phyloP scores from a whole-genome alignment of 2,113 vertebrate species.

The Sturnira hondurensis region DNA sequence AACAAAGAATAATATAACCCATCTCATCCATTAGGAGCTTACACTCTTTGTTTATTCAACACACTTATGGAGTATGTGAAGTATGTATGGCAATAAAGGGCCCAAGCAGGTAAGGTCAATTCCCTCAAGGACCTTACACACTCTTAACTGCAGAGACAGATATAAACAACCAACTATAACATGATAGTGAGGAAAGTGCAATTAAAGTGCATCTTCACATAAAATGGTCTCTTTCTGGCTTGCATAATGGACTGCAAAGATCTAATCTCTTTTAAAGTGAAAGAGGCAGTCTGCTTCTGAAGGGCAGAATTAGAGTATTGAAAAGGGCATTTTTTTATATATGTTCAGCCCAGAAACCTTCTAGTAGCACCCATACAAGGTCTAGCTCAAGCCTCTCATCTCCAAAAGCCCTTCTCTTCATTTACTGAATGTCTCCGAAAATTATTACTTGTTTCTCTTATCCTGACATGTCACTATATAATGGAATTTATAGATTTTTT shows the following conservation, averaged over 20 bases:
- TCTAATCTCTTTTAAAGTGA: conserved; percentile 34
- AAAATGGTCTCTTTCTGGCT: conserved; percentile 11
- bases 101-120: not conserved
- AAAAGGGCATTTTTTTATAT: not conserved
- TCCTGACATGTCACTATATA: not conserved
- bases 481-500: not conserved
- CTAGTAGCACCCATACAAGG: not conserved
- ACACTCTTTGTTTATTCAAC: not conserved
- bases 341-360: not conserved
- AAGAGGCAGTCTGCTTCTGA: not conserved
- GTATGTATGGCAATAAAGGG: not conserved
- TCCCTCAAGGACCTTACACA: not conserved
- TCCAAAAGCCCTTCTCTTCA: not conserved
- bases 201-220: not conserved
- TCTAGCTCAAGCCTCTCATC: not conserved
- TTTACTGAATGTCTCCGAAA: not conserved
- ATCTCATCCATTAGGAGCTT: not conserved
- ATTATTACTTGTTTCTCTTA: not conserved
- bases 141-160: conserved; percentile 21
- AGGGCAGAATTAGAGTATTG: not conserved
- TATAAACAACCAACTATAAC: not conserved
- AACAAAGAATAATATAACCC: conserved; percentile 22
- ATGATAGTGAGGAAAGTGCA: not conserved
- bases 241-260: not conserved
- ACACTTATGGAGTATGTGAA: not conserved